Percentiles rank a stretch among this genome's conserved stretches.
Conservation (phyloP, 1,140 invertebrate species). For the Goniozus legneri region DNA sequence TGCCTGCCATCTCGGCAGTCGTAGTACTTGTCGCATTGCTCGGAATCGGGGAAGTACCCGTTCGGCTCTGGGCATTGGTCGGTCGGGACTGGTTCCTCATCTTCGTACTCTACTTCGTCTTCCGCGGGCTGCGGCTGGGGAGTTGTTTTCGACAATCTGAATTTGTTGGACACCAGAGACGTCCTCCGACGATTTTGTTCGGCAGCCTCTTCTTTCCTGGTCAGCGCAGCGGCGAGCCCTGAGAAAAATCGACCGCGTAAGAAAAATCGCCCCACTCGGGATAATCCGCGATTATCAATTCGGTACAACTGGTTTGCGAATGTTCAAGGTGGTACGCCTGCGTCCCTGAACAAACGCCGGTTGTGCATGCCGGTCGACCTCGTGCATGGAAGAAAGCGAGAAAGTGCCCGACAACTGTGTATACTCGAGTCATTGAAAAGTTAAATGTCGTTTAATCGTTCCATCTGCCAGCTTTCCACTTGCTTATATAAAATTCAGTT, state of each 20-base stretch:
- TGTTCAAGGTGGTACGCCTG: constrained; percentile 27
- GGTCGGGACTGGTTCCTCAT: constrained; percentile 38
- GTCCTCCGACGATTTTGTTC: constrained; percentile 40
- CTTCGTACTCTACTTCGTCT: constrained; percentile 23
- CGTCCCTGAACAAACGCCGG: constrained; percentile 33
- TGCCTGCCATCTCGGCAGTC: constrained; percentile 71
- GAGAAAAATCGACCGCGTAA: constrained; percentile 3
- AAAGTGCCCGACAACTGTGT: constrained; percentile 23
- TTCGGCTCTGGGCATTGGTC: constrained; percentile 77
- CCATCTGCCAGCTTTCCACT: constrained; percentile 17
- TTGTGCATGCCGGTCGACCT: constrained; percentile 25
- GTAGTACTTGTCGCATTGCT: constrained; percentile 90
- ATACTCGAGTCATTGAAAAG: constrained; percentile 9
- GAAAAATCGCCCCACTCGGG: too few relatives aligned
- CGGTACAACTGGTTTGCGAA: constrained; percentile 18
- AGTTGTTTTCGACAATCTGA: constrained; percentile 14
- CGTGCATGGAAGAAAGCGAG: constrained; percentile 36
- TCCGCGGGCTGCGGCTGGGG: not conserved
- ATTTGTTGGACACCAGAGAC: constrained; percentile 13
- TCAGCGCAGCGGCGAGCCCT: constrained; percentile 36
- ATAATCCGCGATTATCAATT: too few relatives aligned
- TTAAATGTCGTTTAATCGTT: constrained; percentile 21
- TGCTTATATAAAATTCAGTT: not conserved
- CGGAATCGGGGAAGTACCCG: constrained; percentile 80
- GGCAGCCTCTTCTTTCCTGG: constrained; percentile 45